phyloP scores from a whole-genome alignment of 2,888 invertebrate genomes.

The Lasiommata megera region DNA sequence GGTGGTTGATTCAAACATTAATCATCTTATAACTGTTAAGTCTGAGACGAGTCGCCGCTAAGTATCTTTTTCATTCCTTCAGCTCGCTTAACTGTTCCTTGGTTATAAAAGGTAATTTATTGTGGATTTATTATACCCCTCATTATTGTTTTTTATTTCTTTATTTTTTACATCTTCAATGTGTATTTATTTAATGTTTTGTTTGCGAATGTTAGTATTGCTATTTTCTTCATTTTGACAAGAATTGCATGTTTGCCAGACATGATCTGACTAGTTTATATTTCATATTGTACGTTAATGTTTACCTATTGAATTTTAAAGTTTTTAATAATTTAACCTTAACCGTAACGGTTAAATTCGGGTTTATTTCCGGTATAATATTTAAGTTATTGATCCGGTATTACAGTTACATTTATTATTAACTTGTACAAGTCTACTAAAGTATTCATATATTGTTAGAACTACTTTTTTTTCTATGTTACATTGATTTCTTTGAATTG shows the following conservation, averaged over 20 bases:
- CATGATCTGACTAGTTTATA: background rate
- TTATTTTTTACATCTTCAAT: slow-evolving; percentile 12
- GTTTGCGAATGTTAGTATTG: slow-evolving; percentile 8
- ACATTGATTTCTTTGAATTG: no score
- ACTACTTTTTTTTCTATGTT: no score
- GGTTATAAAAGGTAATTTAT: slow-evolving; percentile 35
- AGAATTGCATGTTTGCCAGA: background rate
- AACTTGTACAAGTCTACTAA: no score
- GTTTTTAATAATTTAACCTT: no score
- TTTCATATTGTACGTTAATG: background rate
- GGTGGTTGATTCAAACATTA: slow-evolving; percentile 34
- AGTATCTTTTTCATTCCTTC: slow-evolving; percentile 41
- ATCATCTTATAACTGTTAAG: slow-evolving; percentile 39
- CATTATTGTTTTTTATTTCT: slow-evolving; percentile 27
- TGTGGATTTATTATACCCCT: slow-evolving; percentile 26
- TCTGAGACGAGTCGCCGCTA: slow-evolving; percentile 34
- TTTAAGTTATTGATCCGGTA: no score
- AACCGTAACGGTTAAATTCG: no score
- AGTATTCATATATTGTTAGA: no score
- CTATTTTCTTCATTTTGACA: background rate
- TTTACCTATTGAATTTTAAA: background rate
- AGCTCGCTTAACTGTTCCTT: slow-evolving; percentile 35
- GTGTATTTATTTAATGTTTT: background rate
- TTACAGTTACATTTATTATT: no score
- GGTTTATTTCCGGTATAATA: no score